phyloP scores from a whole-genome alignment of 2,797 vertebrate species.

The Silurus aristotelis region DNA sequence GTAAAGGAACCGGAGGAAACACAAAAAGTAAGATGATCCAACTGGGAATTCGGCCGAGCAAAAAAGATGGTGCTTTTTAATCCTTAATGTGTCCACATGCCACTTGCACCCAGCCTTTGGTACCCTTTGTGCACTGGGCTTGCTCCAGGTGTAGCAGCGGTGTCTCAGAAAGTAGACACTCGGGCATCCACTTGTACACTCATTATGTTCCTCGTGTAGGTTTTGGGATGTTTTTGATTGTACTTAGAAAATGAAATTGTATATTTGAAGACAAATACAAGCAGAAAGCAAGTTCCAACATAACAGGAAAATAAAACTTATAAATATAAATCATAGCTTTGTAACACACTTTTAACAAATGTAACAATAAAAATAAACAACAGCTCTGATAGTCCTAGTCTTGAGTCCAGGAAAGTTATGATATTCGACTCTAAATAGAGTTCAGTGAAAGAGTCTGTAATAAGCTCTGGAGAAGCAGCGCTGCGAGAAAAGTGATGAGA shows the following conservation, averaged over 20 bases:
- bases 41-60: conserved; percentile 30
- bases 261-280: conserved; percentile 19
- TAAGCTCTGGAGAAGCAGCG: conserved; percentile 61
- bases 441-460: conserved; percentile 56
- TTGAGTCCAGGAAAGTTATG: conserved; percentile 52
- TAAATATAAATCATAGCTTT: conserved; percentile 47
- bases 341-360: conserved; percentile 53
- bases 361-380: conserved; percentile 55
- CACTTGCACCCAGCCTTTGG: conserved; percentile 44
- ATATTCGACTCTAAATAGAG: conserved; percentile 56
- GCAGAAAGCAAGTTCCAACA: conserved; percentile 30
- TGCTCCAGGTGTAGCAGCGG: conserved; percentile 69
- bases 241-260: conserved; percentile 29
- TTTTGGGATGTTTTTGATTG: conserved; percentile 30
- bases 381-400: conserved; percentile 58
- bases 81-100: conserved; percentile 41
- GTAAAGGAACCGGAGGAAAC: conserved; percentile 43
- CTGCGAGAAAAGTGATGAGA: conserved; percentile 58
- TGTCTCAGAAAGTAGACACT: conserved; percentile 62
- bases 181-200: conserved; percentile 10
- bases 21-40: conserved; percentile 44
- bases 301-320: conserved; percentile 26
- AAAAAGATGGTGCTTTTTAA: conserved; percentile 15
- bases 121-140: conserved; percentile 73
- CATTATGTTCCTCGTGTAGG: conserved; percentile 21